These are phyloP conservation scores for Thinocorus orbignyianus DNA, from an alignment of 2,113 vertebrate genomes.

Conservation along the genomic window DNA sequence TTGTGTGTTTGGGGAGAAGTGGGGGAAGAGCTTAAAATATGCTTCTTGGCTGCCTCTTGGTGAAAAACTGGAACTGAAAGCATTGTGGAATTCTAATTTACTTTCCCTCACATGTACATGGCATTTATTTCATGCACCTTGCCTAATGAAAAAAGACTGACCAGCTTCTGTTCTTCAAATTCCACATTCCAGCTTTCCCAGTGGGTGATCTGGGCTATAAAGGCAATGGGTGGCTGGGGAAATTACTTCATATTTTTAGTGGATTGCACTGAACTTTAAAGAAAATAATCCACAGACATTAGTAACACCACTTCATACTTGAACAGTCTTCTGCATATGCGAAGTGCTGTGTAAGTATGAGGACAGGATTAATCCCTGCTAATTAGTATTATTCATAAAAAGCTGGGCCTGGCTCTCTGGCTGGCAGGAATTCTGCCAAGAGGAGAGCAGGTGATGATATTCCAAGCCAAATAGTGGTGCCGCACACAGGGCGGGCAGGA, in stretches of 20 bases:
- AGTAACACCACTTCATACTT: not conserved
- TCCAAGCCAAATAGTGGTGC: not conserved
- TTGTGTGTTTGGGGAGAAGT: not conserved
- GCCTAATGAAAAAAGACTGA: not conserved
- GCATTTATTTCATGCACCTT: not conserved
- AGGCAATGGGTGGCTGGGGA: not conserved
- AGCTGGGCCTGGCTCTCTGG: not conserved
- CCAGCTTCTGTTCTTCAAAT: not conserved
- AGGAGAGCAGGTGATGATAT: not conserved
- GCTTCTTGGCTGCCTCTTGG: not conserved
- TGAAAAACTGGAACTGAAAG: conserved; percentile 2
- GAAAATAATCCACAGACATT: not conserved
- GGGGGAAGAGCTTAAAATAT: not conserved
- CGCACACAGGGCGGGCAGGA: not conserved
- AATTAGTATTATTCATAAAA: not conserved
- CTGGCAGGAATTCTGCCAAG: not conserved
- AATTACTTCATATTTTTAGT: not conserved
- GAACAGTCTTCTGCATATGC: not conserved
- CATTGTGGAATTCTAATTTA: not conserved
- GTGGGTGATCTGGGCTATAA: not conserved
- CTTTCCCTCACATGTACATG: not conserved
- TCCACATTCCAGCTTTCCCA: not conserved
- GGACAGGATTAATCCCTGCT: not conserved
- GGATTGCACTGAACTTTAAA: not conserved
- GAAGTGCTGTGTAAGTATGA: not conserved